These are phyloP conservation scores for Oxyscelio sp. DNA, from an alignment of 2,888 invertebrate genomes.

Conservation along the genomic window DNA sequence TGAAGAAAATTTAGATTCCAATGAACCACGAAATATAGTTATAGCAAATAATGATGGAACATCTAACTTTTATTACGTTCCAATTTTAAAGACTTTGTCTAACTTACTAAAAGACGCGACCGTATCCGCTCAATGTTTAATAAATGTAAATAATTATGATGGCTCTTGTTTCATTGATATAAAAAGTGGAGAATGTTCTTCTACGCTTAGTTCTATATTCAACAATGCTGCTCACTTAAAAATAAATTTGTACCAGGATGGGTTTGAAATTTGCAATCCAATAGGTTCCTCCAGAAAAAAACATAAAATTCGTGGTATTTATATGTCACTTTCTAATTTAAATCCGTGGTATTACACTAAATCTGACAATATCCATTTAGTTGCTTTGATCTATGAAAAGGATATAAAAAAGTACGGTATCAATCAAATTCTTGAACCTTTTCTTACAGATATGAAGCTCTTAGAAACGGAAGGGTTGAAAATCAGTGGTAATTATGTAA, in stretches of 20 bases:
- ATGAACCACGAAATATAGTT: no score
- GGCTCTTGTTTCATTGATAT: slow-evolving; percentile 14
- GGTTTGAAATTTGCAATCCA: slow-evolving; percentile 24
- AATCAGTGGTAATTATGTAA: slow-evolving; percentile 21
- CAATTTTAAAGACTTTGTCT: no score
- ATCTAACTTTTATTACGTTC: no score
- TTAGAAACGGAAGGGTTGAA: slow-evolving; percentile 59
- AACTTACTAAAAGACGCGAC: no score
- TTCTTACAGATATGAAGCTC: slow-evolving; percentile 62
- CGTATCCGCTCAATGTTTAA: slow-evolving; percentile 11
- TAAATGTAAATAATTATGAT: slow-evolving; percentile 6
- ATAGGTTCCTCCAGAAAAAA: slow-evolving; percentile 14
- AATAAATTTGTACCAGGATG: slow-evolving; percentile 32
- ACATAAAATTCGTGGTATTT: slow-evolving; percentile 28
- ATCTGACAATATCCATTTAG: no score
- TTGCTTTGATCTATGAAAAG: slow-evolving; percentile 47
- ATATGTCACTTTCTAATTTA: slow-evolving; percentile 29
- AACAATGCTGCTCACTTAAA: neutral
- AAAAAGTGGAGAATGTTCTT: slow-evolving; percentile 24
- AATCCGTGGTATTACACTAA: slow-evolving; percentile 24
- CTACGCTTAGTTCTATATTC: neutral
- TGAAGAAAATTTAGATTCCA: no score
- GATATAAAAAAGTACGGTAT: slow-evolving; percentile 49
- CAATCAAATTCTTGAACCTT: slow-evolving; percentile 51
- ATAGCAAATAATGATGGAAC: no score